Evolutionary conservation across 2,797 vertebrate species (phyloP), one percentile per base, ranked within the genome.

Genomic region (Xenentodon cancila): DNA sequence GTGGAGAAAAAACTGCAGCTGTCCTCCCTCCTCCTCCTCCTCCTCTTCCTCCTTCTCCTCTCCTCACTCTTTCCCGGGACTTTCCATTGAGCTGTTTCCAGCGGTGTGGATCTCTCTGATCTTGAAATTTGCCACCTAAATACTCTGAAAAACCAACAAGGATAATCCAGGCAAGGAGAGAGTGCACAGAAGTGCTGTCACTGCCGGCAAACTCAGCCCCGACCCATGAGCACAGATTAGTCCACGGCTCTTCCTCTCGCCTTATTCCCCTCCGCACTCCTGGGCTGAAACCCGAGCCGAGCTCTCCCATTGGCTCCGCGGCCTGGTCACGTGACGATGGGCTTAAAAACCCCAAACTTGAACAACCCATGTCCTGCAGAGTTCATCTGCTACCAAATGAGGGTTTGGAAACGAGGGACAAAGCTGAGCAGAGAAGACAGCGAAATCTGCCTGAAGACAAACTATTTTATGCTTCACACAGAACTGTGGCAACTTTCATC

Each of bases 231-330:
- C 71, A 60, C 59, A 89, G 85, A 82, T 88, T 75, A 83, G 66
- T 59, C 66, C 37, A 37, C 77, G 64, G 80, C 71, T 87, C 77
- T 81, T 89, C 84, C 84, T 87, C 86, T 62, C 85, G 79, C 80
- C 84, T 69, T 44, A 60, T 68, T 49, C 59, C 70, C 61, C 53
- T 76, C 75, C 75, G 81, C 89, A 79, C 89, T 90, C 82, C 79
- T 78, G 45, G 75, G 76, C 79, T 92, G 94, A 94, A 94, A 94
- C 92, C 91, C 91, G 93, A 95, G 90, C 85, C 75, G 37, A 57
- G 78, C 68, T 49, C 79, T 88, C 63, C 64, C 32, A 93, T 92
- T 93, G 93, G 94, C 68, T 53, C 68, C 34, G 44, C 1, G 22
- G 9, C 20, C 18, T 7, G 62, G 84, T 93, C 95, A 95, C 74